Conservation (phyloP, 2,888 invertebrate species). For the Tachina fera region DNA sequence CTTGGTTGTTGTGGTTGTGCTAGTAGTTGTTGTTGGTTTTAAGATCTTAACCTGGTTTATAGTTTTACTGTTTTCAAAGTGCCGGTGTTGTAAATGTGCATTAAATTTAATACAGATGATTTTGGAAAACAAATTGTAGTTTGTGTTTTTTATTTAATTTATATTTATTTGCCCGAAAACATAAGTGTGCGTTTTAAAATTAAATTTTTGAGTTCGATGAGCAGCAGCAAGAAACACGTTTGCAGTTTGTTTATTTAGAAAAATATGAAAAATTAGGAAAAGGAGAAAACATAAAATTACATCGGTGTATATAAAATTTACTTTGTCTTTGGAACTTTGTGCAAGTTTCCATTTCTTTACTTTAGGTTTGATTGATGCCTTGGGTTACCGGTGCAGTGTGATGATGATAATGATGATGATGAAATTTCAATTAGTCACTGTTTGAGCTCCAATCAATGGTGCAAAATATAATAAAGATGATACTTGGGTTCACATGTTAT, state of each 20-base stretch:
- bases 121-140: conserved; percentile 35
- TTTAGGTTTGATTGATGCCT: conserved; percentile 33
- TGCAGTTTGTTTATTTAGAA: conserved; percentile 24
- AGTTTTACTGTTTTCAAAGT: conserved; percentile 57
- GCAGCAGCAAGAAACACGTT: conserved; percentile 13
- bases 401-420: conserved; percentile 44
- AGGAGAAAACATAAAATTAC: conserved; percentile 36
- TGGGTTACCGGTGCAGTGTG: conserved; percentile 30
- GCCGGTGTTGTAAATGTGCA: conserved; percentile 54
- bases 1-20: conserved; percentile 63
- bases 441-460: conserved; percentile 17
- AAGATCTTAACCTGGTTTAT: conserved; percentile 48
- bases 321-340: background rate
- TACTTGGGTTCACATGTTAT: background rate
- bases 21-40: conserved; percentile 56
- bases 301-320: background rate
- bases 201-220: conserved; percentile 20
- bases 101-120: conserved; percentile 45
- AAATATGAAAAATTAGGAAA: conserved; percentile 26
- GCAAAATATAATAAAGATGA: conserved; percentile 8
- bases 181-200: conserved; percentile 10
- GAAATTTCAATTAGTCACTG: conserved; percentile 57
- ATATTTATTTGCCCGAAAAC: background rate
- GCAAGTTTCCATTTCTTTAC: background rate
- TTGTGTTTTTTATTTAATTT: conserved; percentile 19